These are phyloP conservation scores for Sepiola atlantica DNA, from an alignment of 2,888 invertebrate species.

Conservation along the genomic window DNA sequence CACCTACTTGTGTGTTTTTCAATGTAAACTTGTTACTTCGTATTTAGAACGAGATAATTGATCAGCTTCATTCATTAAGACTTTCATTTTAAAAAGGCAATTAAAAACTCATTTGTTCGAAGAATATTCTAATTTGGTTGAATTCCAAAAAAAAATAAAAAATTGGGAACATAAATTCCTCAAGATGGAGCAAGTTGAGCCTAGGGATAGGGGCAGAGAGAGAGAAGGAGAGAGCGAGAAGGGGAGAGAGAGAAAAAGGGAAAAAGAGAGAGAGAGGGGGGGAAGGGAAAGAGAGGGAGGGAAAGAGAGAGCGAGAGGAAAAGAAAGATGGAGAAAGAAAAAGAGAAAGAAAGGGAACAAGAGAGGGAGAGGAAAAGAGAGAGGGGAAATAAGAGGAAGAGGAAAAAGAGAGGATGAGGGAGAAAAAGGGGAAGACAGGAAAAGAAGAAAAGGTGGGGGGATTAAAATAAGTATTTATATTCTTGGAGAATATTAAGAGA, in stretches of 20 bases:
- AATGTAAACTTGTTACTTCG: slow-evolving; percentile 1
- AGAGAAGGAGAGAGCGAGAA: neutral
- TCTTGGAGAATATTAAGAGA: too few species aligned
- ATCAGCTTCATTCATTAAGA: neutral
- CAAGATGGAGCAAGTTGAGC: neutral
- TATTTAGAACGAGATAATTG: slow-evolving; percentile 19
- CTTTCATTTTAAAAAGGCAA: neutral
- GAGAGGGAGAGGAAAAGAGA: neutral
- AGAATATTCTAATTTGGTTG: neutral
- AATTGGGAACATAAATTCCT: neutral
- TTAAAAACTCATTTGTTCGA: slow-evolving; percentile 8
- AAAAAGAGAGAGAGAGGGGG: neutral
- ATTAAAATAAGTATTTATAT: neutral
- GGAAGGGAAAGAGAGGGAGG: neutral
- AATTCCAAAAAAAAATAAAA: neutral
- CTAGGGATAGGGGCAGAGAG: neutral
- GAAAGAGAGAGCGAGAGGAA: neutral
- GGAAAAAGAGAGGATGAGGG: neutral
- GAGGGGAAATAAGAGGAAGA: neutral
- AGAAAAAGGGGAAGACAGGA: neutral
- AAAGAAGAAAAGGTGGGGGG: too few species aligned
- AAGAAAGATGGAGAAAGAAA: neutral
- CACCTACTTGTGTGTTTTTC: neutral
- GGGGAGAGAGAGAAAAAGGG: neutral
- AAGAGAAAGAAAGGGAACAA: neutral